Evolutionary conservation across 2,888 invertebrate species (phyloP).

Genomic region (Drosophila bunnanda): DNA sequence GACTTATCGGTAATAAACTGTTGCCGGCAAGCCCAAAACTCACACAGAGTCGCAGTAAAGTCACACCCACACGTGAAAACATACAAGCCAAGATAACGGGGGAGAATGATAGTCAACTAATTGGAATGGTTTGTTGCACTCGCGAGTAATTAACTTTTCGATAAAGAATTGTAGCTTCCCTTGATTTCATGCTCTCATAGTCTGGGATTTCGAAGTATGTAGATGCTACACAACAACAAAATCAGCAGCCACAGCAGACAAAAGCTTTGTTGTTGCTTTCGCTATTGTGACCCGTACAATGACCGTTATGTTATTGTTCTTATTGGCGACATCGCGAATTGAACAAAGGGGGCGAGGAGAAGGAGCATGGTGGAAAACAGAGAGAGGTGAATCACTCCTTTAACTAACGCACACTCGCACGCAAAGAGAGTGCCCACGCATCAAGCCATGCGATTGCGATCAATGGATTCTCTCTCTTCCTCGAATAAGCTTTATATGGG

Average conservation of each 20-base stretch:
- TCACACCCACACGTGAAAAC: constrained; percentile 6
- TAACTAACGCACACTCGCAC: constrained; percentile 37
- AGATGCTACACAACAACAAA: constrained; percentile 25
- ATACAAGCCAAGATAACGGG: constrained; percentile 6
- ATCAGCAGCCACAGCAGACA: constrained; percentile 9
- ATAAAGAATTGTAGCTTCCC: constrained; percentile 51
- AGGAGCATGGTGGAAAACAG: constrained; percentile 28
- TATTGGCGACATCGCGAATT: constrained; percentile 52
- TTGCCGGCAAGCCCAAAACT: constrained; percentile 63
- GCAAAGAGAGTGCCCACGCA: constrained; percentile 36
- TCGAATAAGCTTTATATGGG: constrained; percentile 67
- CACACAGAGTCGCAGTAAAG: constrained; percentile 16
- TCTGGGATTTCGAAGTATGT: constrained; percentile 37
- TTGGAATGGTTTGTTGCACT: constrained; percentile 40
- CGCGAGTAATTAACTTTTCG: constrained; percentile 51
- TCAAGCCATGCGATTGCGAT: constrained; percentile 54
- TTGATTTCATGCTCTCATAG: constrained; percentile 8
- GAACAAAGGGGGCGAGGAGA: constrained; percentile 46
- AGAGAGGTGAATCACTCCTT: constrained; percentile 65
- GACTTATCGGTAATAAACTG: constrained; percentile 24
- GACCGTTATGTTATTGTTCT: constrained; percentile 59
- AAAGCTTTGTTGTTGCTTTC: constrained; percentile 22
- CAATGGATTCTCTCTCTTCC: constrained; percentile 64
- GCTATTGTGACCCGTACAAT: constrained; percentile 46
- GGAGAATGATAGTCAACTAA: constrained; percentile 34